phyloP scores from a whole-genome alignment of 1,140 invertebrate genomes.

The Aphis craccivora region DNA sequence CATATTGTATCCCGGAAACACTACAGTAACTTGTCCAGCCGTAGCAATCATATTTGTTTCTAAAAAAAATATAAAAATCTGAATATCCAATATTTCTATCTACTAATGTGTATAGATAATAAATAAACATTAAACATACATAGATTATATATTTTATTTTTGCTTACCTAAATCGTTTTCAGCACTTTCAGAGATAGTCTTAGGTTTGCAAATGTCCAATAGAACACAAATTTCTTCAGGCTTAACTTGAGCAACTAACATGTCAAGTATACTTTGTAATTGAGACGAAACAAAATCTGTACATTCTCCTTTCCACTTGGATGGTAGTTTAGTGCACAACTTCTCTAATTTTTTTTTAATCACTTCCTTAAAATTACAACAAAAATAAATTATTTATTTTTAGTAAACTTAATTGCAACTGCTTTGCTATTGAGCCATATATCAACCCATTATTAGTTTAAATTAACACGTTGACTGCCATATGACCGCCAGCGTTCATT shows the following conservation, averaged over 20 bases:
- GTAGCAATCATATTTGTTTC: slow-evolving; percentile 48
- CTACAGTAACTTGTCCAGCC: slow-evolving; percentile 4
- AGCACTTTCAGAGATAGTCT: background rate
- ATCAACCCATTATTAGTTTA: no score
- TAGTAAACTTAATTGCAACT: background rate
- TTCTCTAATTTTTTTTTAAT: slow-evolving; percentile 30
- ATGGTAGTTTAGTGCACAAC: slow-evolving; percentile 33
- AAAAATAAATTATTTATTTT: background rate
- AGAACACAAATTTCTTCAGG: slow-evolving; percentile 54
- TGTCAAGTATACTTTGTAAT: slow-evolving; percentile 35
- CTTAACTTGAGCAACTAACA: slow-evolving; percentile 54
- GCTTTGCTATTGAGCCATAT: no score
- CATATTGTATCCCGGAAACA: slow-evolving; percentile 30
- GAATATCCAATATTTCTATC: background rate
- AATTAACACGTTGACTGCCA: no score
- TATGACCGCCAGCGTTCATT: no score
- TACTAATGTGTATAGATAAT: background rate
- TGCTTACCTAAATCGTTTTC: background rate
- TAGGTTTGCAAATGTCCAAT: slow-evolving; percentile 40
- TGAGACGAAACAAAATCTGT: slow-evolving; percentile 10
- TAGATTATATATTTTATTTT: background rate
- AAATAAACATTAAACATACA: background rate
- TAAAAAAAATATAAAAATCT: background rate
- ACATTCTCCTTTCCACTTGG: slow-evolving; percentile 3
- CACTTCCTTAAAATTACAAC: background rate